A percentile compares a stretch with the other conserved stretches of the same genome.
phyloP scores from a whole-genome alignment of 1,140 invertebrate species.

The Brachionus asplanchnoidis region DNA sequence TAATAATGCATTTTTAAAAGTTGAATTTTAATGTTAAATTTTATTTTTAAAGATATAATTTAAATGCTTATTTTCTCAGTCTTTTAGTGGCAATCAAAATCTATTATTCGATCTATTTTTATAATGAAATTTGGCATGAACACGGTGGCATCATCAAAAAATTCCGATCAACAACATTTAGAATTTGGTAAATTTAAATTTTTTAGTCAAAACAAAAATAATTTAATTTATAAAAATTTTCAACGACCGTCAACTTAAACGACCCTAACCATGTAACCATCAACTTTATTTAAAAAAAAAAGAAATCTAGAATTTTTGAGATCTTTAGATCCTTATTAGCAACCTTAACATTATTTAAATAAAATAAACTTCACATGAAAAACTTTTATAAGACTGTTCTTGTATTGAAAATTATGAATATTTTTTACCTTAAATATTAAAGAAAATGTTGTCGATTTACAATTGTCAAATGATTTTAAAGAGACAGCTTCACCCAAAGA shows the following conservation, averaged over 20 bases:
- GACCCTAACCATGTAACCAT: constrained; percentile 33
- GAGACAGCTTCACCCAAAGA: background rate
- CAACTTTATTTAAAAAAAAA: constrained; percentile 8
- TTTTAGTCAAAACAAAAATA: background rate
- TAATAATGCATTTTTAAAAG: background rate
- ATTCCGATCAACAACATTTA: background rate
- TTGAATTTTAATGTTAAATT: background rate
- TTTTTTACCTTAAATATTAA: background rate
- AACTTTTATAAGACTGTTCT: background rate
- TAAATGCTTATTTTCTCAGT: background rate
- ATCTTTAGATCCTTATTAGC: background rate
- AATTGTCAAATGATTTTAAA: background rate
- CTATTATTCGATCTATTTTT: background rate
- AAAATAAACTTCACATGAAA: constrained; percentile 14
- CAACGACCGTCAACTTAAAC: constrained; percentile 38
- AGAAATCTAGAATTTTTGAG: constrained; percentile 17
- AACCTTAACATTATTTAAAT: constrained; percentile 13
- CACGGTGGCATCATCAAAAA: background rate
- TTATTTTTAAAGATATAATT: background rate
- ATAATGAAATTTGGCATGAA: background rate
- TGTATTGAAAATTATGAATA: background rate
- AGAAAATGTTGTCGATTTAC: constrained; percentile 1
- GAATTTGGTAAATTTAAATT: background rate
- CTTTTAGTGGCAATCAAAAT: background rate
- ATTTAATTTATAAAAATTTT: background rate